Evolutionary conservation across 2,888 invertebrate species (phyloP).

Genomic region (Agriotes lineatus): DNA sequence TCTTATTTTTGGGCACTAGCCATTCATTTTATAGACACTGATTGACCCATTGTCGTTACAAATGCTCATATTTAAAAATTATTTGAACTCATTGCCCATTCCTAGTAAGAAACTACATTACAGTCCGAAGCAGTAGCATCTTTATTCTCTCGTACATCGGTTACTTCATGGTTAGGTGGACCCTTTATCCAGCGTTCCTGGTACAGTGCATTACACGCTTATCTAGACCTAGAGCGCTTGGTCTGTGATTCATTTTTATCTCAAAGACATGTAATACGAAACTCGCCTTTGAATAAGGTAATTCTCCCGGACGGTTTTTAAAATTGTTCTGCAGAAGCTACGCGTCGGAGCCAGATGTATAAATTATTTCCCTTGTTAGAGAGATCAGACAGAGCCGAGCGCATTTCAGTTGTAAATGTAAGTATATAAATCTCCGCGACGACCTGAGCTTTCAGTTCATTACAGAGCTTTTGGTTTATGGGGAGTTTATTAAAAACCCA

Average conservation of each 20-base stretch:
- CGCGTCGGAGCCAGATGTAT: constrained; percentile 27
- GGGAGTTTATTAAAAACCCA: constrained; percentile 39
- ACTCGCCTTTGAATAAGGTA: constrained; percentile 16
- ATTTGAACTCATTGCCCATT: too few species aligned
- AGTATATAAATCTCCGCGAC: constrained; percentile 38
- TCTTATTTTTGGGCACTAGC: too few species aligned
- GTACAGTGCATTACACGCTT: too few species aligned
- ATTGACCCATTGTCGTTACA: too few species aligned
- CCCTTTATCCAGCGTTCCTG: too few species aligned
- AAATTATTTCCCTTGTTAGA: constrained; percentile 39
- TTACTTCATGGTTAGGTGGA: too few species aligned
- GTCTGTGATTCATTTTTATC: constrained; percentile 5
- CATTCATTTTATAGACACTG: too few species aligned
- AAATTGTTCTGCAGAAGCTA: constrained; percentile 23
- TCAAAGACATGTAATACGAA: background rate
- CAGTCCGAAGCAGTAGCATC: too few species aligned
- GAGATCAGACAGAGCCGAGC: constrained; percentile 30
- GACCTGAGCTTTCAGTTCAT: constrained; percentile 39
- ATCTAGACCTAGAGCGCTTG: too few species aligned
- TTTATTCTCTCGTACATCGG: too few species aligned
- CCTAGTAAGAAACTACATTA: too few species aligned
- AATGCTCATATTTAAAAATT: too few species aligned
- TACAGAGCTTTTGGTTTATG: constrained; percentile 39
- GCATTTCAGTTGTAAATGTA: constrained; percentile 41
- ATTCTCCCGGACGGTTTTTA: constrained; percentile 18